Evolutionary conservation across 2,113 vertebrate species (phyloP).

Genomic region (Turdus rufiventris): DNA sequence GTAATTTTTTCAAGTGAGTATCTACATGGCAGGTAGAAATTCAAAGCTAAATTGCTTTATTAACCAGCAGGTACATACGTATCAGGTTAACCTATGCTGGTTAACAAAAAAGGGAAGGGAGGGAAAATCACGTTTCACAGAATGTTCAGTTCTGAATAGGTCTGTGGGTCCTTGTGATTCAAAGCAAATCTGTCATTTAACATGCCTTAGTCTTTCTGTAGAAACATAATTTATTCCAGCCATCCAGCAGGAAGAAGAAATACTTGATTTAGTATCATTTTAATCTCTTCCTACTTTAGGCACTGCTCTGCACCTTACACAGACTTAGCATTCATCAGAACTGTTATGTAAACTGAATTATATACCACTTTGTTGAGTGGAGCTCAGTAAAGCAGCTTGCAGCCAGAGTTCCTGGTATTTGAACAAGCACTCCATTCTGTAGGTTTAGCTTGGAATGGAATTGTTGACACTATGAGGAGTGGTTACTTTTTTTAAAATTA

Average conservation of each 20-base stretch:
- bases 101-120: neutral
- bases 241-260: neutral
- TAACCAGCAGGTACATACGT: neutral
- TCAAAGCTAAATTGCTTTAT: constrained; percentile 22
- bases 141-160: neutral
- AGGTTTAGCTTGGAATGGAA: neutral
- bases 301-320: neutral
- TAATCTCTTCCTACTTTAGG: neutral
- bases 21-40: constrained; percentile 2
- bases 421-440: neutral
- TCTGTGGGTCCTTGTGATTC: neutral
- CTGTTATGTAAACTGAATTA: neutral
- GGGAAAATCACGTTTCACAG: neutral
- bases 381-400: neutral
- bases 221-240: neutral
- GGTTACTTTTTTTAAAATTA: neutral
- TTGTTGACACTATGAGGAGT: neutral
- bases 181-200: neutral
- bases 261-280: neutral
- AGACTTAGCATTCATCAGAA: neutral
- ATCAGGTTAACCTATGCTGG: neutral
- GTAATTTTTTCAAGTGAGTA: constrained; percentile 18
- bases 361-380: neutral
- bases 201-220: neutral
- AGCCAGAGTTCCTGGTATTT: neutral